Base-by-base conservation (phyloP, 2,113 vertebrate genomes). In the Coryphaenoides rupestris region DNA sequence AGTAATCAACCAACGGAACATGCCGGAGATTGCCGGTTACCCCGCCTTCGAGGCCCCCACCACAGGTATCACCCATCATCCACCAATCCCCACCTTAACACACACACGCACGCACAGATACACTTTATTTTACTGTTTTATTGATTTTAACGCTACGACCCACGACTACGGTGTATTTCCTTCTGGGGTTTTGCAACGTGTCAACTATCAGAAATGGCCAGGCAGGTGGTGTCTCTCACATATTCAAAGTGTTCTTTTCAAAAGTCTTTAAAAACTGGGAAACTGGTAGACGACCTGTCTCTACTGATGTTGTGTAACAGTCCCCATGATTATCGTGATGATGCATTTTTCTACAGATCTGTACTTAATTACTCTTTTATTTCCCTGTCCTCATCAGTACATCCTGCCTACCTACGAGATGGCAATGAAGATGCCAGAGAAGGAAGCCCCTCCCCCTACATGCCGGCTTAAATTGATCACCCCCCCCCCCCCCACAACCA, bases 401-500 rank as follows among this genome's bases (percentile, higher is more conserved):
- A 92, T 97, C 77, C 89, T 99, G 79, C 97, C 97, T 69, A 96
- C 94, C 60, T 99, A 98, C 13, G 97, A 99, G 88, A 98, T 97
- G 95, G 95, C 97, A 1, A 91, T 98, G 90, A 99, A 98, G 90
- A 98, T 98, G 95, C 97, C 98, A 70, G 95, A 95, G 53, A 93
- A 93, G 79, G 92, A 92, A 54, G 94, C 95, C 0, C 97, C 95
- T 3, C 96, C 96, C 96, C 96, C 28, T 92, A 92, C 85, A 90
- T 91, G 89, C 89, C 90, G 0, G 90, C 89, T 69, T 92, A 83
- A 89, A 14, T 22, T 22, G 1, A 19, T n/a, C n/a, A n/a, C n/a
- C n/a, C n/a, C n/a, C n/a, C n/a, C n/a, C n/a, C n/a, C 47, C 47
- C 47, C 47, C 47, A 50, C 77, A 68, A 63, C 46, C 58, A 21